Conservation (phyloP, 2,113 vertebrate species). For the Hyaena hyaena region DNA sequence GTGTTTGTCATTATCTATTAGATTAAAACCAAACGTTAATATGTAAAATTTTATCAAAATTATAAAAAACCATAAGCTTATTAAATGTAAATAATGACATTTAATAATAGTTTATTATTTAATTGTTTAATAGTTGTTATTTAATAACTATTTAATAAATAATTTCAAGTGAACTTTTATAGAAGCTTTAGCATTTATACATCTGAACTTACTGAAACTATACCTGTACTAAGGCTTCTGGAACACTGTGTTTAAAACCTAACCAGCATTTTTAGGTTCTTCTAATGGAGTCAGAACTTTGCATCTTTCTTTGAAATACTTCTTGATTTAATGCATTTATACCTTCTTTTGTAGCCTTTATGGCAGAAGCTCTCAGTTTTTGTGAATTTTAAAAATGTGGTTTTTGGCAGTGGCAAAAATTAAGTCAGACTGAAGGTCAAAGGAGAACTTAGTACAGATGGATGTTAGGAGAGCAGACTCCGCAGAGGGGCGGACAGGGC, state of each 20-base stretch:
- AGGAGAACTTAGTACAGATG: not conserved
- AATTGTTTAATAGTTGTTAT: too few species aligned
- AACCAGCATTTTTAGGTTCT: not conserved
- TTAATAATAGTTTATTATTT: too few species aligned
- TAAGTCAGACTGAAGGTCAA: not conserved
- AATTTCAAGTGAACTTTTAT: not conserved
- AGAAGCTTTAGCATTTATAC: not conserved
- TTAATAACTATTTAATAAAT: too few species aligned
- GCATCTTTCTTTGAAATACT: not conserved
- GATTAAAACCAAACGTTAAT: constrained; percentile 4
- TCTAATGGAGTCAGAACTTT: not conserved
- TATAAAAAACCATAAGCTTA: not conserved
- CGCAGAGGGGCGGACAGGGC: not conserved
- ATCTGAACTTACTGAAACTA: not conserved
- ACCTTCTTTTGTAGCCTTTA: not conserved
- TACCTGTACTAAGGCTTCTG: not conserved
- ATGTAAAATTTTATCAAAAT: not conserved
- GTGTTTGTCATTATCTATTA: constrained; percentile 16
- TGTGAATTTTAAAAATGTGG: not conserved
- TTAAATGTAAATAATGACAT: not conserved
- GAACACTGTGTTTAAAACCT: not conserved
- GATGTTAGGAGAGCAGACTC: not conserved
- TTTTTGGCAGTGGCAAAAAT: not conserved
- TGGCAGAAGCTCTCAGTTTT: not conserved
- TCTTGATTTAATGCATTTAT: not conserved